phyloP scores from a whole-genome alignment of 1,140 invertebrate genomes.

The Triops cancriformis region DNA sequence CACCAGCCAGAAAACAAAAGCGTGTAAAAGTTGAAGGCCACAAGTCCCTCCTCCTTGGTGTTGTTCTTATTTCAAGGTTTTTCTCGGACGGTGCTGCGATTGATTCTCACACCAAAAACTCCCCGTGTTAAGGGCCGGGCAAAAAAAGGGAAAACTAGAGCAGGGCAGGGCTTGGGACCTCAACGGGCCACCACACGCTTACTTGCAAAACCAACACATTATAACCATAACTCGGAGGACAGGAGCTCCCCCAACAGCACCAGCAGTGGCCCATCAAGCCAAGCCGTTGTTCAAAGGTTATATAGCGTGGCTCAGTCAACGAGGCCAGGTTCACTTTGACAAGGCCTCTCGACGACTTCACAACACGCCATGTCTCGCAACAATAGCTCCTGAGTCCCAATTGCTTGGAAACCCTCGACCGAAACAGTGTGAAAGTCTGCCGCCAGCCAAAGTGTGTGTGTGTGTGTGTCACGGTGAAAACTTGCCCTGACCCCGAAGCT shows the following conservation, averaged over 20 bases:
- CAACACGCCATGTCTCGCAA: not conserved
- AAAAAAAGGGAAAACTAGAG: not conserved
- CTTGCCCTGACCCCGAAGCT: too few relatives aligned
- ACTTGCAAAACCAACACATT: too few relatives aligned
- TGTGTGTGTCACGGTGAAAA: too few relatives aligned
- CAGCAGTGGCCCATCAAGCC: too few relatives aligned
- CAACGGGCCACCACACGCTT: too few relatives aligned
- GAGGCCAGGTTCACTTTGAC: not conserved
- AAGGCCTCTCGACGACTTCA: slow-evolving; percentile 7
- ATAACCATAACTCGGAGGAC: too few relatives aligned
- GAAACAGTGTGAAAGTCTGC: too few relatives aligned
- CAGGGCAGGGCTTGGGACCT: not conserved
- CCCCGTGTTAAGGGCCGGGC: not conserved
- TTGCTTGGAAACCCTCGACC: not conserved
- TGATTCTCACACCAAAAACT: not conserved
- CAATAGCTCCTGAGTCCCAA: not conserved
- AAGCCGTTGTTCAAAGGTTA: not conserved
- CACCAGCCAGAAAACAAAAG: not conserved
- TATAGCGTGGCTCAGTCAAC: not conserved
- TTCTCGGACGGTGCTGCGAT: not conserved
- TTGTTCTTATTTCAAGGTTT: not conserved
- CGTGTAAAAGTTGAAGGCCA: not conserved
- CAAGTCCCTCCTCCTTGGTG: not conserved
- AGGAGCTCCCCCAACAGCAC: too few relatives aligned
- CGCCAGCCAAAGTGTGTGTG: too few relatives aligned